Evolutionary conservation across 2,797 vertebrate species (phyloP), one percentile per base, ranked within the genome.

Genomic region (Coregonus ussuriensis): DNA sequence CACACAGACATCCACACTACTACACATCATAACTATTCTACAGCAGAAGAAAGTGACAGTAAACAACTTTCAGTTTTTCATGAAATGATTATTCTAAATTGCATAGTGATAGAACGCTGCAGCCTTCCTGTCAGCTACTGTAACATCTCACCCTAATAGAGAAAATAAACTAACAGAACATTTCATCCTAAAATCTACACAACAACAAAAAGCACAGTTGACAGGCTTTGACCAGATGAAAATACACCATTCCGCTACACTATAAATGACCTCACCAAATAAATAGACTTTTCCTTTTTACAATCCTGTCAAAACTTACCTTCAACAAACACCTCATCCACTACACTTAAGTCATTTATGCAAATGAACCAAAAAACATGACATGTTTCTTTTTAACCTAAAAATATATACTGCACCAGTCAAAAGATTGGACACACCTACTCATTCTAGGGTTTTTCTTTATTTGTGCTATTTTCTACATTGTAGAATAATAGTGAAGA

Each of bases 281-380:
- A n/a, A 59, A 59, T 33, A 3, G 31, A 33, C 31, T 33, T 33
- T 33, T 33, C 31, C 0, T 59, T 21, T 59, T 21, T 59, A n/a
- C 6, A 63, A 63, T 11, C 18, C 18, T n/a, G 72, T 35, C 4
- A 62, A 66, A 47, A 69, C 53, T 53, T n/a, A 74, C 77, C 75
- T 83, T 84, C 72, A 65, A 81, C 77, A 86, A 85, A 88, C 74
- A 79, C 63, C 63, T 66, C 13, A 13, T 29, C 63, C 63, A 66
- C 65, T 66, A 33, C n/a, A 25, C n/a, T 11, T 25, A 56, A 56
- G 54, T 56, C 0, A 62, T 62, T 62, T 25, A 62, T 21, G 21
- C 59, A 62, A 62, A 62, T 21, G 6, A 7, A 25, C 59, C 25
- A 62, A 25, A 59, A 62, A 18, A 9, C 0, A 3, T 59, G 56